Conservation (phyloP, 2,797 vertebrate species). For the Capromys pilorides region DNA sequence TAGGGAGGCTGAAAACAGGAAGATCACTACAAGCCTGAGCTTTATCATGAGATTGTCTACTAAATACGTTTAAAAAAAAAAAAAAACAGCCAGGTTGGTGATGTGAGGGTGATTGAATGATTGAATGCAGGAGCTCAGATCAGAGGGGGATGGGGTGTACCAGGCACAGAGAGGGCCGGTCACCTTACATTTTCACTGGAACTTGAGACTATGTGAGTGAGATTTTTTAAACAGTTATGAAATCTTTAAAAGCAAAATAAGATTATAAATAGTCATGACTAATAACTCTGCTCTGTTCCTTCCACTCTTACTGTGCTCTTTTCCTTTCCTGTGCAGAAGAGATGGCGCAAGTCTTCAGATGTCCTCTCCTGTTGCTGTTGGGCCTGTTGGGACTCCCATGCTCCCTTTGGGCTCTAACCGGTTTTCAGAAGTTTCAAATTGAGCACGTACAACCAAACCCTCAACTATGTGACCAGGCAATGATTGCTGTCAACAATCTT, state of each 20-base stretch:
- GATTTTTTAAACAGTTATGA: neutral
- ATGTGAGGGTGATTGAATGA: neutral
- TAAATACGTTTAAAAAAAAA: too few species aligned
- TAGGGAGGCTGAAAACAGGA: too few species aligned
- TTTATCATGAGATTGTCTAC: too few species aligned
- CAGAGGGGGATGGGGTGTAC: neutral
- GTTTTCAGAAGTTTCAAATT: constrained; percentile 57
- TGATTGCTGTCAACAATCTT: constrained; percentile 50
- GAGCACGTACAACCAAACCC: constrained; percentile 57
- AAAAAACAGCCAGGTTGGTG: neutral
- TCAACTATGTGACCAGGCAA: constrained; percentile 43
- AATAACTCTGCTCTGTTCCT: neutral
- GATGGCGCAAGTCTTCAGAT: neutral
- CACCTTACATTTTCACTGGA: neutral
- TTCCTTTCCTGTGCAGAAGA: neutral
- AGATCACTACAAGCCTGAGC: too few species aligned
- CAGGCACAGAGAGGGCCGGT: neutral
- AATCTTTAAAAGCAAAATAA: neutral
- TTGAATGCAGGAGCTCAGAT: neutral
- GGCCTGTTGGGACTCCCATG: neutral
- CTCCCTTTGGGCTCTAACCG: neutral
- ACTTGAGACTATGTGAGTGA: neutral
- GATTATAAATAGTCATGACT: neutral
- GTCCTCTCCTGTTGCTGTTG: constrained; percentile 37
- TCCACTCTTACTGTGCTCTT: neutral